phyloP scores from a whole-genome alignment of 2,888 invertebrate genomes.

The Zonitis immaculata region DNA sequence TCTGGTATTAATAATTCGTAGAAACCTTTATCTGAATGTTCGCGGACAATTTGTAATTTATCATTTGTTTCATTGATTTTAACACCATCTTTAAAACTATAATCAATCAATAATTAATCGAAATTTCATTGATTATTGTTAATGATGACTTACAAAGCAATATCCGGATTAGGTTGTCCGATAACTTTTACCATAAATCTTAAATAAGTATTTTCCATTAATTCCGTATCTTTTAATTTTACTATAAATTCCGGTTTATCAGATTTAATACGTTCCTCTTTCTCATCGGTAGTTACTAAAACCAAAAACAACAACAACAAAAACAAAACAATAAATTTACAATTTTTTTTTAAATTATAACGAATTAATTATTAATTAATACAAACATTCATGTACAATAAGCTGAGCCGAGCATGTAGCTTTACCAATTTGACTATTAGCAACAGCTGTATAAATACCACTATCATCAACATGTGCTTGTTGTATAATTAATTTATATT shows the following conservation, averaged over 20 bases:
- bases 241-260: conserved; percentile 82
- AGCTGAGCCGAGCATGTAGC: conserved; percentile 83
- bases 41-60: conserved; percentile 65
- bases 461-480: conserved; percentile 72
- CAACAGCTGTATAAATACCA: conserved; percentile 88
- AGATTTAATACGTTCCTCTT: conserved; percentile 61
- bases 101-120: no score
- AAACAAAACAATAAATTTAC: conserved; percentile 8
- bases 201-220: conserved; percentile 79
- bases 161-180: conserved; percentile 83
- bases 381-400: conserved; percentile 78
- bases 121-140: no score
- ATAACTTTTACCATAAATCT: conserved; percentile 85
- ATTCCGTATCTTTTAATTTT: conserved; percentile 80
- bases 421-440: conserved; percentile 74
- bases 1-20: conserved; percentile 84
- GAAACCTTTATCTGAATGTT: conserved; percentile 75
- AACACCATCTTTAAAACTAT: conserved; percentile 76
- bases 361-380: conserved; percentile 5
- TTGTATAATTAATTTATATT: conserved; percentile 68
- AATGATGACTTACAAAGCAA: conserved; percentile 74
- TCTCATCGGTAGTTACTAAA: conserved; percentile 69
- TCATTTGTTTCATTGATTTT: conserved; percentile 65
- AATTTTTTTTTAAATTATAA: background rate
- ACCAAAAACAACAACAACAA: no score